Evolutionary conservation across 1,140 invertebrate species (phyloP).

Genomic region (Holcopasites calliopsidis): DNA sequence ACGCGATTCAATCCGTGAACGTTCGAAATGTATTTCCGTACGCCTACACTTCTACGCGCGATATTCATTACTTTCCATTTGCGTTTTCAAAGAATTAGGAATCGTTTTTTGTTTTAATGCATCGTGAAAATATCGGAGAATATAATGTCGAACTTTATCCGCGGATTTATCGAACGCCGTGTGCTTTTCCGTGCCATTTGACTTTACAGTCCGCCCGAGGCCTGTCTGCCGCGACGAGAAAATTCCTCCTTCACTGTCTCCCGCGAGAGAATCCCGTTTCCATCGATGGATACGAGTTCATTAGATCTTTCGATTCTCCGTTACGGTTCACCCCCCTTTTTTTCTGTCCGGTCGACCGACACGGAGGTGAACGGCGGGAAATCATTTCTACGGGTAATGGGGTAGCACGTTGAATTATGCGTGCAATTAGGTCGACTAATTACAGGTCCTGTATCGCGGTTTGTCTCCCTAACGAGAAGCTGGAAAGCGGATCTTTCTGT

Average conservation of each 20-base stretch:
- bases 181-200: background rate
- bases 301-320: background rate
- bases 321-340: too few species aligned
- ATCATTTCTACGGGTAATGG: background rate
- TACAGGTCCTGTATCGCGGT: background rate
- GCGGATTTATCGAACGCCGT: background rate
- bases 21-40: slow-evolving; percentile 1
- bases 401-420: too few species aligned
- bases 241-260: background rate
- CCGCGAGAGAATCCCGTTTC: background rate
- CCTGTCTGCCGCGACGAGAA: background rate
- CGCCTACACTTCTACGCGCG: too few species aligned
- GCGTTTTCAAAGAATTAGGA: too few species aligned
- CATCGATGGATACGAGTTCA: slow-evolving; percentile 10
- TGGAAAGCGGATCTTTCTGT: background rate
- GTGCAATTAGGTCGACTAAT: slow-evolving; percentile 9
- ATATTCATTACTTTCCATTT: too few species aligned
- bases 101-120: background rate
- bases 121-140: slow-evolving; percentile 29
- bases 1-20: slow-evolving; percentile 12
- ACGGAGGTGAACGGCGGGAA: too few species aligned
- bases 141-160: background rate
- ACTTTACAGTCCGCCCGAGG: background rate
- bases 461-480: slow-evolving; percentile 7
- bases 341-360: background rate